These are phyloP conservation scores for Pilophorus perplexus DNA, from an alignment of 2,888 invertebrate genomes.

Conservation along the genomic window DNA sequence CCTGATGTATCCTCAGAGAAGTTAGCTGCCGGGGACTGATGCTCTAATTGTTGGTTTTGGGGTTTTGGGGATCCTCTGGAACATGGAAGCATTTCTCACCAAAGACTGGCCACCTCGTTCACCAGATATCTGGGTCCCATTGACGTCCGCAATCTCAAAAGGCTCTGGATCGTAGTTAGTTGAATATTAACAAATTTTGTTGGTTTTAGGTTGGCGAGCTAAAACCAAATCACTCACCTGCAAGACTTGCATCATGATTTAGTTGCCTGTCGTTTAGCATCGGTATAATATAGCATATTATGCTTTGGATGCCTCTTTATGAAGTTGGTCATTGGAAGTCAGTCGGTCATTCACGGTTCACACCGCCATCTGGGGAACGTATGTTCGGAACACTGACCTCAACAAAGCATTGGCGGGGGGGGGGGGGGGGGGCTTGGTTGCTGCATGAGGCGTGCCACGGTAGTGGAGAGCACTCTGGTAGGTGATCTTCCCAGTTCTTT, in stretches of 20 bases:
- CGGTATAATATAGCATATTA: too few species aligned
- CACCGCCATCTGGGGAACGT: neutral
- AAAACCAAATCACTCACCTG: neutral
- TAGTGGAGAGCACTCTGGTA: slow-evolving; percentile 1
- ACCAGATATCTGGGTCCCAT: neutral
- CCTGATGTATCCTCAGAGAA: too few species aligned
- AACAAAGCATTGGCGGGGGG: neutral
- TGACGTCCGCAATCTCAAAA: neutral
- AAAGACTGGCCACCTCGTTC: too few species aligned
- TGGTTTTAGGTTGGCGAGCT: neutral
- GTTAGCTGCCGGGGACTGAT: too few species aligned
- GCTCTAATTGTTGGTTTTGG: too few species aligned
- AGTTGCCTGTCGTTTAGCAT: neutral
- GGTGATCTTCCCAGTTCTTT: slow-evolving; percentile 9
- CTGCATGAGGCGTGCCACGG: neutral
- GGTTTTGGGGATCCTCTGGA: neutral
- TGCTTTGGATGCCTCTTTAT: neutral
- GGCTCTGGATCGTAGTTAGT: too few species aligned
- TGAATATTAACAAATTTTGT: too few species aligned
- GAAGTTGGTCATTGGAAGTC: neutral
- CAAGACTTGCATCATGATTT: neutral
- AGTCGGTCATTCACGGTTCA: neutral
- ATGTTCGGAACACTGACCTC: neutral
- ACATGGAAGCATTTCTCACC: neutral
- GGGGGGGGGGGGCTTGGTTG: neutral